Evolutionary conservation across 2,113 vertebrate genomes (phyloP).

Genomic region (Antidorcas marsupialis): DNA sequence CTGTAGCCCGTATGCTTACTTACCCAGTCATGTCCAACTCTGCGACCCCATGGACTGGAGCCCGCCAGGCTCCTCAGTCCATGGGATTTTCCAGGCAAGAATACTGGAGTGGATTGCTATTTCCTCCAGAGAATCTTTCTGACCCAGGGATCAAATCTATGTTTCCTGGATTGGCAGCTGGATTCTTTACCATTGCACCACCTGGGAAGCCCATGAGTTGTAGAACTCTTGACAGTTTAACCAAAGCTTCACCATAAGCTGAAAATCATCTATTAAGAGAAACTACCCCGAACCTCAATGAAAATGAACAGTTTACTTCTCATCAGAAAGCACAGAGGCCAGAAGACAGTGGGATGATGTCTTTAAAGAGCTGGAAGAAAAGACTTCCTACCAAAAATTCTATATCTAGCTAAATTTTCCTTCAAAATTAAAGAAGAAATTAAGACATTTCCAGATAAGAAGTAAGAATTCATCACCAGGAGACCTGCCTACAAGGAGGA

Average conservation of each 20-base stretch:
- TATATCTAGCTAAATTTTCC: not conserved
- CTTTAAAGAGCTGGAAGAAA: not conserved
- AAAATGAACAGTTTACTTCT: not conserved
- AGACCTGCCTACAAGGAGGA: not conserved
- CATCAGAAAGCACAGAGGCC: not conserved
- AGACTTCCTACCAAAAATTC: not conserved
- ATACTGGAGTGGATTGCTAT: not conserved
- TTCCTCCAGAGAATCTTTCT: not conserved
- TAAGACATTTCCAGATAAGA: not conserved
- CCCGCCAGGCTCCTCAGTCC: not conserved
- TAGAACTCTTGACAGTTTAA: not conserved
- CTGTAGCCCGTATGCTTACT: not conserved
- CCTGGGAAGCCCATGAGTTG: not conserved
- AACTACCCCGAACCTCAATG: not conserved
- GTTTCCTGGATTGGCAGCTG: not conserved
- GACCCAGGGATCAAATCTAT: not conserved
- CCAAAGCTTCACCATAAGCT: not conserved
- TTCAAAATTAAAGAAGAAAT: not conserved
- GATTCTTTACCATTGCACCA: not conserved
- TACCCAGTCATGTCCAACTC: not conserved
- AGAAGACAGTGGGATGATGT: not conserved
- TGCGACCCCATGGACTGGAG: not conserved
- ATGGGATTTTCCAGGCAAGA: not conserved
- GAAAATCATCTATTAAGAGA: not conserved
- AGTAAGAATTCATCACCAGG: not conserved